Conservation (phyloP, 2,888 invertebrate genomes). For the Zygogramma bicolorata region DNA sequence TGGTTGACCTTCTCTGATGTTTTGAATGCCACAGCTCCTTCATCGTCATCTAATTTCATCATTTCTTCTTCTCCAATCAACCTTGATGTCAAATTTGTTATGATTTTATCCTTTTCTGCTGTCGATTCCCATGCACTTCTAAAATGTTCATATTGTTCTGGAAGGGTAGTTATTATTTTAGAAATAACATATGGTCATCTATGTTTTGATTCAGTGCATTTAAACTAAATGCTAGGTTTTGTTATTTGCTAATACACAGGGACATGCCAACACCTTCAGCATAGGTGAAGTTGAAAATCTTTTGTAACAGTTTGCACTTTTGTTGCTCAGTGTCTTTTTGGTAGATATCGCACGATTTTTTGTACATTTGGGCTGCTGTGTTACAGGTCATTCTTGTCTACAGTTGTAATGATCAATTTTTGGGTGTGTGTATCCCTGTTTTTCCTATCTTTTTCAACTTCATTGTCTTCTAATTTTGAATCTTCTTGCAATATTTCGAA, state of each 20-base stretch:
- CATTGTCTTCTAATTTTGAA: neutral
- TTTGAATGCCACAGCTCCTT: neutral
- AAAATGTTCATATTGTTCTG: neutral
- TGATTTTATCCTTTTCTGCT: neutral
- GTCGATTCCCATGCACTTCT: neutral
- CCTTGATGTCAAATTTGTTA: neutral
- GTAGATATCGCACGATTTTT: neutral
- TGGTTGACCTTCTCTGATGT: neutral
- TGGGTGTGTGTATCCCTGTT: neutral
- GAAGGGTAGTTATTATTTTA: neutral
- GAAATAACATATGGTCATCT: neutral
- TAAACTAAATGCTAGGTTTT: neutral
- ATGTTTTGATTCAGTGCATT: neutral
- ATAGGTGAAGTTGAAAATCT: neutral
- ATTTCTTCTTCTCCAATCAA: neutral
- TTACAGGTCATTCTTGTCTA: constrained; percentile 6
- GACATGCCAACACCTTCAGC: neutral
- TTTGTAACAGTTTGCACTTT: constrained; percentile 2
- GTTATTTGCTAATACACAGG: neutral
- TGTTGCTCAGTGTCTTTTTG: constrained; percentile 11
- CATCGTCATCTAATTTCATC: neutral
- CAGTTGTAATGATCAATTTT: constrained; percentile 5
- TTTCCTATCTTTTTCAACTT: neutral
- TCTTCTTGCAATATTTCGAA: neutral
- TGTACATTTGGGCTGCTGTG: constrained; percentile 1